A percentile compares a stretch with the other conserved stretches of the same genome.
Conservation (phyloP, 2,888 invertebrate species). For the Neoaliturus tenellus region DNA sequence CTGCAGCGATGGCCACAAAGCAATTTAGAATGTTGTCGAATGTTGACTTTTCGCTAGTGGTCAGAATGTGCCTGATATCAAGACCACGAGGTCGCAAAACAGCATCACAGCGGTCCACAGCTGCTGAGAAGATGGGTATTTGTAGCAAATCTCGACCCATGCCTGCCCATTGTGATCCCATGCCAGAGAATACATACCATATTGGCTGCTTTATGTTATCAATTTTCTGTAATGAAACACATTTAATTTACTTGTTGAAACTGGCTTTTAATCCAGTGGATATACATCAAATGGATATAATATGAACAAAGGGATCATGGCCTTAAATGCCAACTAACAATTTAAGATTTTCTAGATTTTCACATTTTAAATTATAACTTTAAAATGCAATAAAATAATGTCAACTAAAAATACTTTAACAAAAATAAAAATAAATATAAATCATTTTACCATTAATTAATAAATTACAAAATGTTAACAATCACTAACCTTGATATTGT, state of each 20-base stretch:
- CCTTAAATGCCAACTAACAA: too few relatives aligned
- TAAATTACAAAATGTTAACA: too few relatives aligned
- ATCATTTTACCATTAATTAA: too few relatives aligned
- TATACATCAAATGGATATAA: too few relatives aligned
- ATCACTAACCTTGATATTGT: conserved; percentile 60
- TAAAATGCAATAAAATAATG: too few relatives aligned
- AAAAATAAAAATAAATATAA: too few relatives aligned
- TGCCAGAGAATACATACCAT: conserved; percentile 85
- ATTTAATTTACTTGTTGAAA: not conserved
- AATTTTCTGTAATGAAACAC: conserved; percentile 29
- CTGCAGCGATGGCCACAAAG: conserved; percentile 85
- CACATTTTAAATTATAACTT: too few relatives aligned
- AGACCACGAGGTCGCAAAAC: conserved; percentile 78
- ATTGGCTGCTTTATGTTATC: conserved; percentile 71
- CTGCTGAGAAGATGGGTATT: conserved; percentile 79
- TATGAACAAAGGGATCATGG: too few relatives aligned
- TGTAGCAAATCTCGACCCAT: conserved; percentile 82
- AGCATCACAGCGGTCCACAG: conserved; percentile 77
- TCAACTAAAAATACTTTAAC: too few relatives aligned
- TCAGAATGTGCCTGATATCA: conserved; percentile 79
- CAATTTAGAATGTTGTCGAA: conserved; percentile 82
- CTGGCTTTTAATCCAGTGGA: too few relatives aligned
- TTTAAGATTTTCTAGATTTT: too few relatives aligned
- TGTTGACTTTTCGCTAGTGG: conserved; percentile 76
- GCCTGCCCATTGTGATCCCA: conserved; percentile 85